Evolutionary conservation across 2,888 invertebrate species (phyloP).

Genomic region (Xestia rhomboidea): DNA sequence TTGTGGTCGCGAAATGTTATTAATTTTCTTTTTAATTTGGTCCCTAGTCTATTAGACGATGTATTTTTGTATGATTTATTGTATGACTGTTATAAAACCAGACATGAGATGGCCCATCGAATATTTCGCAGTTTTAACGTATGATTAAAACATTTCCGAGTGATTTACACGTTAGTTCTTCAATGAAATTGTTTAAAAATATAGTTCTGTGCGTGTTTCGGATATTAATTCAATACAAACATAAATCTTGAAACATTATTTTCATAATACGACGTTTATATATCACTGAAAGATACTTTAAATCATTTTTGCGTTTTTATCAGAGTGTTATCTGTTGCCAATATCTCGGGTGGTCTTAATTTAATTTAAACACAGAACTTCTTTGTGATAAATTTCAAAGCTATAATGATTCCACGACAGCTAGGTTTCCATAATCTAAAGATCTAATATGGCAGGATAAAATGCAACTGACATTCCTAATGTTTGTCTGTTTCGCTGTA

Average conservation of each 20-base stretch:
- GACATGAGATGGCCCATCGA: conserved; percentile 67
- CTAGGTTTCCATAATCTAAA: too few relatives aligned
- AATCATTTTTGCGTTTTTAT: conserved; percentile 42
- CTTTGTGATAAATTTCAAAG: conserved; percentile 8
- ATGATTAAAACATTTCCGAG: conserved; percentile 63
- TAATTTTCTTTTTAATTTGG: conserved; percentile 89
- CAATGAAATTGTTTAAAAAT: conserved; percentile 58
- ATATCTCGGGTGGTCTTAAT: conserved; percentile 26
- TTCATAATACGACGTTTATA: conserved; percentile 54
- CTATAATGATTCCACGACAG: background rate
- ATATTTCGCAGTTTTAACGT: conserved; percentile 71
- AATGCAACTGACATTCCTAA: background rate
- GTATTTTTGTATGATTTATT: conserved; percentile 84
- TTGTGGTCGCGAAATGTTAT: conserved; percentile 85
- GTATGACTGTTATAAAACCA: conserved; percentile 70
- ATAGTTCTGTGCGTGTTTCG: conserved; percentile 31
- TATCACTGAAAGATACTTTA: conserved; percentile 41
- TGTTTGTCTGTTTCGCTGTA: background rate
- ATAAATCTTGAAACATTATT: conserved; percentile 38
- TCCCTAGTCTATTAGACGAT: conserved; percentile 77
- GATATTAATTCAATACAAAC: conserved; percentile 54
- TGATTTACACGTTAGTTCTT: conserved; percentile 68
- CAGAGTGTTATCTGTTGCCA: conserved; percentile 6
- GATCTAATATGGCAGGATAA: background rate
- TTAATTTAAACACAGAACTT: background rate